A percentile compares a stretch with the other conserved stretches of the same genome.
phyloP scores from a whole-genome alignment of 1,140 invertebrate species.

The Ostrea edulis region DNA sequence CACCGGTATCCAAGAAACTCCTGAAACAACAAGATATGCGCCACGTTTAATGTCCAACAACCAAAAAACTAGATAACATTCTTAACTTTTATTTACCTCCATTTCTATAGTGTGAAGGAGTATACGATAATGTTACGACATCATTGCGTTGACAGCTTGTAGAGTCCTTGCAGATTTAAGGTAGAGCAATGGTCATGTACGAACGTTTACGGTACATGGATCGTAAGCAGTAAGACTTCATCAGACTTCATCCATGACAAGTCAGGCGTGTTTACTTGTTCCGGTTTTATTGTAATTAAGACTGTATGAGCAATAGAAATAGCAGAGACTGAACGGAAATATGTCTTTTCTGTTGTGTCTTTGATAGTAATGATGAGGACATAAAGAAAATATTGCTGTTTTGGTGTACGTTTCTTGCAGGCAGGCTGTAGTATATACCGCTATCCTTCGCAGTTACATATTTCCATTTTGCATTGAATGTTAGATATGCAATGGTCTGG shows the following conservation, averaged over 20 bases:
- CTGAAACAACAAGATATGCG: slow-evolving; percentile 1
- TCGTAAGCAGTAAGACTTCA: not conserved
- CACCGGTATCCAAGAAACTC: not conserved
- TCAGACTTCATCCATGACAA: not conserved
- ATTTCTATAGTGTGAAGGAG: slow-evolving; percentile 20
- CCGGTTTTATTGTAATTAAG: not conserved
- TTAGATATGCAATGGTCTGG: too few relatives aligned
- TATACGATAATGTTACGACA: not conserved
- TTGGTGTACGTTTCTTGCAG: not conserved
- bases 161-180: not conserved
- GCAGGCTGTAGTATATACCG: not conserved
- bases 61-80: slow-evolving; percentile 39
- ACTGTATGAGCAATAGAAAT: not conserved
- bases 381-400: not conserved
- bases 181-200: not conserved
- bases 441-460: too few relatives aligned
- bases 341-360: not conserved
- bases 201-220: not conserved
- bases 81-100: slow-evolving; percentile 21
- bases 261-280: not conserved
- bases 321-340: not conserved
- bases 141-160: not conserved
- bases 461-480: too few relatives aligned
- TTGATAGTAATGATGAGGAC: not conserved
- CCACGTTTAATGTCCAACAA: slow-evolving; percentile 33